Base-by-base conservation (phyloP, 2,888 invertebrate genomes). In the Nomada ruficornis region DNA sequence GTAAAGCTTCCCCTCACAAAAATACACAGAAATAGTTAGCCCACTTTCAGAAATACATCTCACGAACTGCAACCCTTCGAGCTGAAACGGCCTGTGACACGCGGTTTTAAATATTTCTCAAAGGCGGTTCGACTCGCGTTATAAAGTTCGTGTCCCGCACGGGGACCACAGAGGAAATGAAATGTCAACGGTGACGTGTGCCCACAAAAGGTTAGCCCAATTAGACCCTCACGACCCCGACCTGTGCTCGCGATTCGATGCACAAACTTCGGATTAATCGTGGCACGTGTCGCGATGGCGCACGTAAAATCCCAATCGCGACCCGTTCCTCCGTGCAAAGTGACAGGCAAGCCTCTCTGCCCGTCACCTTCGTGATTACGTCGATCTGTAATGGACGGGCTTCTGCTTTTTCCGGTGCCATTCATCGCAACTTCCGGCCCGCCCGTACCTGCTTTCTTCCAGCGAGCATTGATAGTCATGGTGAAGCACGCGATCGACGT, bases 111-210 rank as follows among this genome's bases (percentile, higher is more conserved):
- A 76, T 76, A 71, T 76, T 29, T 20, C 44, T n/a, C 36, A n/a
- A 62, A 44, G 54, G 60, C 23, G 60, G 26, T 63, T 55, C 44
- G 2, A n/a, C 26, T 20, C 44, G 18, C 4, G 26, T 29, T 26
- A 42, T 57, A 44, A 64, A 77, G 65, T 60, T 44, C 52, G 36
- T n/a, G n/a, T 18, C 1, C 15, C 68, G 68, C 15, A 26, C 50
- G 10, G 47, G 18, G 47, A 18, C 77, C 52, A 44, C 77, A 77
- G 52, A 79, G 77, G 78, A 79, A 79, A 77, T 77, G 79, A 70
- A 79, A 79, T 70, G 79, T 79, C 78, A 70, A 77, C 79, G 79
- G 70, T 79, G 79, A 79, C 69, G 13, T 23, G 78, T 64, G 52
- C 52, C 64, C 69, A 54, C 78, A 70, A 79, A 79, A 77, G 64